Conservation (phyloP, 2,888 invertebrate species). For the Rhamphomyia laevipes region DNA sequence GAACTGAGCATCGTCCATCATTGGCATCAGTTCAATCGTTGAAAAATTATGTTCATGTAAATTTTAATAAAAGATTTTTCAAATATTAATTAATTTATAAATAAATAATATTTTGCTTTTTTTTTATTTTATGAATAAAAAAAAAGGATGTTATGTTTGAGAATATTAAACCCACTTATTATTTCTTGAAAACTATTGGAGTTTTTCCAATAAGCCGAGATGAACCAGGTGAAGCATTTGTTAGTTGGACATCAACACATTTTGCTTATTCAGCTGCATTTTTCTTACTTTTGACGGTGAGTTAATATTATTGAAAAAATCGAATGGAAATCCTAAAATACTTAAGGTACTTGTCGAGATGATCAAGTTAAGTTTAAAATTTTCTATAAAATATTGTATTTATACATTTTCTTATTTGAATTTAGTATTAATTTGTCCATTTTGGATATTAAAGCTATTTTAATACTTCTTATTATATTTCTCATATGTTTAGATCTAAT, state of each 20-base stretch:
- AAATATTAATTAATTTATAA: not conserved
- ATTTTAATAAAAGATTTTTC: slow-evolving; percentile 13
- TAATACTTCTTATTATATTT: too few species aligned
- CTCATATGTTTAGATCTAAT: too few species aligned
- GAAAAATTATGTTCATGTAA: slow-evolving; percentile 22
- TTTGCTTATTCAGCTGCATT: slow-evolving; percentile 47
- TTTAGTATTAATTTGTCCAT: too few species aligned
- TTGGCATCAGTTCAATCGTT: slow-evolving; percentile 23
- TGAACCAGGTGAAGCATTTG: slow-evolving; percentile 40
- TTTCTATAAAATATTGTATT: too few species aligned
- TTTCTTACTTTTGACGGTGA: slow-evolving; percentile 39
- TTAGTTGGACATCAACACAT: slow-evolving; percentile 41
- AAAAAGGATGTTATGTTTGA: slow-evolving; percentile 37
- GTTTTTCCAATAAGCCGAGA: slow-evolving; percentile 48
- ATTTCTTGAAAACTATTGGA: slow-evolving; percentile 44
- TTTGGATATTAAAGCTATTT: too few species aligned
- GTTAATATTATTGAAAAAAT: not conserved
- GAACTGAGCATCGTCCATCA: slow-evolving; percentile 22
- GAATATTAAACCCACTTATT: slow-evolving; percentile 38
- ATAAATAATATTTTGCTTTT: not conserved
- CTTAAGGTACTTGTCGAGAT: too few species aligned
- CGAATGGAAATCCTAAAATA: too few species aligned
- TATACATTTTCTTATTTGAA: too few species aligned
- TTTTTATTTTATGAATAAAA: not conserved
- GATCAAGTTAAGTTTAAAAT: too few species aligned